Evolutionary conservation across 1,140 invertebrate species (phyloP).

Genomic region (Drosophila obscura): DNA sequence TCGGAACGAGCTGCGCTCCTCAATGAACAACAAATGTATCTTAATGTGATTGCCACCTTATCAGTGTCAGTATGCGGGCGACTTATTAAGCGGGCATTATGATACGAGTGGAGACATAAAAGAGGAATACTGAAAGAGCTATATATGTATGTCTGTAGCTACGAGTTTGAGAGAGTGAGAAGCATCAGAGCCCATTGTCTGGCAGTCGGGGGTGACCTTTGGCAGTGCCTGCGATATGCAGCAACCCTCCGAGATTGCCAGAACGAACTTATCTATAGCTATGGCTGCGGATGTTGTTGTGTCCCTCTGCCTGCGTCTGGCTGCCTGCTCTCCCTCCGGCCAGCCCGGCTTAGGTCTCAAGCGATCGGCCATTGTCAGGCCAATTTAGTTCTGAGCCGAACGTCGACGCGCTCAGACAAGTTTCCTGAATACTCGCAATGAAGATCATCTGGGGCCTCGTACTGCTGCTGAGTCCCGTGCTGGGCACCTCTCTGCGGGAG

Average conservation of each 20-base stretch:
- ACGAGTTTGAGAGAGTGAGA: background rate
- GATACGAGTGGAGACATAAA: conserved; percentile 36
- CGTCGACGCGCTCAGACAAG: conserved; percentile 31
- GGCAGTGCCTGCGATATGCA: conserved; percentile 31
- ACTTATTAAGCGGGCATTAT: conserved; percentile 57
- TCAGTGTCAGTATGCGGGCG: conserved; percentile 56
- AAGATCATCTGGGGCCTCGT: conserved; percentile 18
- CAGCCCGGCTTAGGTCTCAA: conserved; percentile 12
- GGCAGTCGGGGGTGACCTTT: conserved; percentile 42
- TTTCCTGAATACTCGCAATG: conserved; percentile 18
- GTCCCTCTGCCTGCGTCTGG: conserved; percentile 29
- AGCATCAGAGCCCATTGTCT: conserved; percentile 24
- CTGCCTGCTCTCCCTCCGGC: background rate
- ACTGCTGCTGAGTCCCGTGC: conserved; percentile 29
- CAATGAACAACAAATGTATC: conserved; percentile 63
- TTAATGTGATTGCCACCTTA: conserved; percentile 49
- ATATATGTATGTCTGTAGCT: background rate
- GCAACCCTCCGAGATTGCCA: conserved; percentile 20
- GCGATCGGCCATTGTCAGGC: conserved; percentile 4
- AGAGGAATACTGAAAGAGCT: background rate
- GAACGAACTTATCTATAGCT: conserved; percentile 29
- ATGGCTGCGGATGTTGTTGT: conserved; percentile 41
- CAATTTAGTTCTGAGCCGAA: conserved; percentile 48
- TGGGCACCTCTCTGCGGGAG: conserved; percentile 31
- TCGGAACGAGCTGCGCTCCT: conserved; percentile 5